These are phyloP conservation scores for Hyla sarda DNA, from an alignment of 2,113 vertebrate genomes.

Conservation along the genomic window DNA sequence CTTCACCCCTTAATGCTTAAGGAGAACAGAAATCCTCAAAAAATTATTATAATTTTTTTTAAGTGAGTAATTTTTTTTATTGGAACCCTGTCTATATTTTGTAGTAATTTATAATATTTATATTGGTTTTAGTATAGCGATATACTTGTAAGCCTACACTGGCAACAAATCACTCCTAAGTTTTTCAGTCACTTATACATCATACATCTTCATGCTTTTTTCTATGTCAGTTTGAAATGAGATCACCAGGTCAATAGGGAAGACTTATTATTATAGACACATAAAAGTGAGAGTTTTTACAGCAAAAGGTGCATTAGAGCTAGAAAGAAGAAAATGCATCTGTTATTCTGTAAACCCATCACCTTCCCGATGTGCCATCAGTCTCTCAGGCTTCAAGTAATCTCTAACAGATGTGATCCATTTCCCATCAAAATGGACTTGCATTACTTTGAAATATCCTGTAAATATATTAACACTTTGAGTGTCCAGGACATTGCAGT, in stretches of 20 bases:
- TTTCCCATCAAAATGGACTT: constrained; percentile 32
- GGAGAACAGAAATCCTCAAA: no score
- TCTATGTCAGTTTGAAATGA: constrained; percentile 23
- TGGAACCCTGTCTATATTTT: background rate
- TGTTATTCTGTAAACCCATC: constrained; percentile 47
- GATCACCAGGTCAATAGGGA: constrained; percentile 22
- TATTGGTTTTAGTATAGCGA: background rate
- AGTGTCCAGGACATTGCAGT: no score
- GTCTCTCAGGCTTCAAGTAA: constrained; percentile 17
- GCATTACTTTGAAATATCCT: background rate
- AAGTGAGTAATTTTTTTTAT: background rate
- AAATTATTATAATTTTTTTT: background rate
- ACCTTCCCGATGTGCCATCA: constrained; percentile 18
- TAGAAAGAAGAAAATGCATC: constrained; percentile 31
- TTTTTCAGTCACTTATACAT: background rate
- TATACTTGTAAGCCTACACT: background rate
- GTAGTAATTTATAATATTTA: background rate
- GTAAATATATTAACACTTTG: no score
- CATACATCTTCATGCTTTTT: no score
- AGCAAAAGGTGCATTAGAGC: constrained; percentile 20
- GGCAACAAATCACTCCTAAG: background rate
- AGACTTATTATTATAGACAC: constrained; percentile 30
- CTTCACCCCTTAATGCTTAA: no score
- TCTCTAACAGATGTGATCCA: constrained; percentile 25
- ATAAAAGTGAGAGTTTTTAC: constrained; percentile 22